Evolutionary conservation across 2,797 vertebrate genomes (phyloP).

Genomic region (Acrossocheilus wenchowensis): DNA sequence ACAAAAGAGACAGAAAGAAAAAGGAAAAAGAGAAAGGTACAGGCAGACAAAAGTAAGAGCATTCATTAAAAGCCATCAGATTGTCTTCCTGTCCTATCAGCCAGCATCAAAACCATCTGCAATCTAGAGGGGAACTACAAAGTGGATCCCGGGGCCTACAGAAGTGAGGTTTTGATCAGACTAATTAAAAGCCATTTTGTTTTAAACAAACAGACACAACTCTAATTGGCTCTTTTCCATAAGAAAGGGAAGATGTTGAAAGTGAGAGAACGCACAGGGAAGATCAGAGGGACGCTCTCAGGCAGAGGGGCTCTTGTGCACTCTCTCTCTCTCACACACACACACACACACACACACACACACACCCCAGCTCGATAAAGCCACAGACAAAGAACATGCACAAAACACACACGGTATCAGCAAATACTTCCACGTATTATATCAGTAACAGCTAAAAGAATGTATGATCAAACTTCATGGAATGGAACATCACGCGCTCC

Average conservation of each 20-base stretch:
- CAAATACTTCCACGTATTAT: conserved; percentile 27
- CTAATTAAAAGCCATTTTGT: conserved; percentile 99
- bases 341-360: conserved; percentile 43
- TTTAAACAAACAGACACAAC: conserved; percentile 99
- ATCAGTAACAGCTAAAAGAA: conserved; percentile 20
- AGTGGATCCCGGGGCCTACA: conserved; percentile 89
- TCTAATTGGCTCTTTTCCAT: conserved; percentile 99
- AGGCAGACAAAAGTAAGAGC: conserved; percentile 82
- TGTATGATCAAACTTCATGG: conserved; percentile 3
- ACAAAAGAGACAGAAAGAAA: conserved; percentile 66
- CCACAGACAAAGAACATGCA: conserved; percentile 47
- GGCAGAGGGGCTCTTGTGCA: conserved; percentile 76
- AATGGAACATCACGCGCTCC: conserved; percentile 5
- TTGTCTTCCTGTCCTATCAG: conserved; percentile 92
- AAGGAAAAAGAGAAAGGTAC: conserved; percentile 70
- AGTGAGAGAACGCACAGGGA: conserved; percentile 88
- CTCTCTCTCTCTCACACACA: conserved; percentile 54
- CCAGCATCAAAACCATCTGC: conserved; percentile 89
- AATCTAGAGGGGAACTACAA: conserved; percentile 92
- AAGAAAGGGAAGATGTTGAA: conserved; percentile 99
- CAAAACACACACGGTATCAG: conserved; percentile 40
- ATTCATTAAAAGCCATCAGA: conserved; percentile 92
- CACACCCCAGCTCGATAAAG: conserved; percentile 36
- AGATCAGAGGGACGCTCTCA: conserved; percentile 89
- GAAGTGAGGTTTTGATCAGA: conserved; percentile 94